These are phyloP conservation scores for Tenthredo distinguenda DNA, from an alignment of 2,888 invertebrate species.

Conservation along the genomic window DNA sequence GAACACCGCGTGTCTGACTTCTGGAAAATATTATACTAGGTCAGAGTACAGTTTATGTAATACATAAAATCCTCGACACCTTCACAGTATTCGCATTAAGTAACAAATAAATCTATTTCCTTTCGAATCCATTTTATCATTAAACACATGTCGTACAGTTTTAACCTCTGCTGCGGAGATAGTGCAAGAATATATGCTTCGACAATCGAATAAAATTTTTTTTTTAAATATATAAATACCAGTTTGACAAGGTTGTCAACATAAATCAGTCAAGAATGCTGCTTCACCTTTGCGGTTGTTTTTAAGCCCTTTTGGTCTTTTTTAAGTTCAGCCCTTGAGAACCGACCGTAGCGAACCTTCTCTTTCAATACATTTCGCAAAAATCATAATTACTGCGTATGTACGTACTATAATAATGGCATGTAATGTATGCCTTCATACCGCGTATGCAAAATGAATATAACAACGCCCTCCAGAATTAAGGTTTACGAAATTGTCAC, in stretches of 20 bases:
- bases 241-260: constrained; percentile 36
- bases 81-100: not conserved
- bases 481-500: constrained; percentile 13
- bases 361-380: constrained; percentile 2
- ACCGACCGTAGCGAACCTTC: constrained; percentile 16
- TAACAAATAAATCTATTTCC: not conserved
- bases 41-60: constrained; percentile 3
- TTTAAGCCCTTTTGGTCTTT: not conserved
- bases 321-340: constrained; percentile 30
- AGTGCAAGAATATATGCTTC: not conserved
- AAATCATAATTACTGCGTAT: not conserved
- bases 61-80: not conserved
- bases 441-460: not conserved
- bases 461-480: not conserved
- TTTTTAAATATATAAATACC: not conserved
- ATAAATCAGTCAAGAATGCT: constrained; percentile 47
- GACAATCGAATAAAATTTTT: not conserved
- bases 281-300: constrained; percentile 50
- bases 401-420: not conserved
- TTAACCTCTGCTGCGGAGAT: not conserved
- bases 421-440: not conserved
- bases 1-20: not conserved
- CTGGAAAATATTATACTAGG: not conserved
- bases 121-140: not conserved
- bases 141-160: not conserved